phyloP scores from a whole-genome alignment of 2,797 vertebrate genomes.

The Coregonus ussuriensis region DNA sequence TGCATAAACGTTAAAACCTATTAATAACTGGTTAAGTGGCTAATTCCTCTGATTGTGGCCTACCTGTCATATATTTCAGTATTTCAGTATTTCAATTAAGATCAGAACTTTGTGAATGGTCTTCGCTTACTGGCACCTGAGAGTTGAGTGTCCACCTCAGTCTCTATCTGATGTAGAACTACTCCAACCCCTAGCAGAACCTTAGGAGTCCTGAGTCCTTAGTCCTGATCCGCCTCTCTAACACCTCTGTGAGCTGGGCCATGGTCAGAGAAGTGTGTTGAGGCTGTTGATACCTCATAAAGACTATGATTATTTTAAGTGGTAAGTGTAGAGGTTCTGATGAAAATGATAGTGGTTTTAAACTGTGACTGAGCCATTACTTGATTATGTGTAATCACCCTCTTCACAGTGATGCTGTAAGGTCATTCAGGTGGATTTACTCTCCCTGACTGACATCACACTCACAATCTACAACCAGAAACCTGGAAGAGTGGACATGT shows the following conservation, averaged over 20 bases:
- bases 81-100: too few species aligned
- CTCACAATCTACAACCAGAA: background rate
- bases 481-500: background rate
- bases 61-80: too few species aligned
- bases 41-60: too few species aligned
- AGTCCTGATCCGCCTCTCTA: background rate
- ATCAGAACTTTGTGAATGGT: background rate
- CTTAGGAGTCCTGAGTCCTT: background rate
- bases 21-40: too few species aligned
- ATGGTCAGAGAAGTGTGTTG: background rate
- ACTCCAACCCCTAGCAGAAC: background rate
- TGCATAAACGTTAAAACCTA: too few species aligned
- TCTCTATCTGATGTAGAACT: background rate
- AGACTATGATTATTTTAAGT: background rate
- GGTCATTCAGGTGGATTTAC: background rate
- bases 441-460: background rate
- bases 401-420: background rate
- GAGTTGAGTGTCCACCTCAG: background rate
- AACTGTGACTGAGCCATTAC: too few species aligned
- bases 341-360: background rate
- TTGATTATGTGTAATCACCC: background rate
- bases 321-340: background rate
- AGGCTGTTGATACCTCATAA: background rate
- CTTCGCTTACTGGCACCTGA: background rate
- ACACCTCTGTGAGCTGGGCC: background rate